Conservation (phyloP, 2,888 invertebrate species). For the Drosophila kanekoi region DNA sequence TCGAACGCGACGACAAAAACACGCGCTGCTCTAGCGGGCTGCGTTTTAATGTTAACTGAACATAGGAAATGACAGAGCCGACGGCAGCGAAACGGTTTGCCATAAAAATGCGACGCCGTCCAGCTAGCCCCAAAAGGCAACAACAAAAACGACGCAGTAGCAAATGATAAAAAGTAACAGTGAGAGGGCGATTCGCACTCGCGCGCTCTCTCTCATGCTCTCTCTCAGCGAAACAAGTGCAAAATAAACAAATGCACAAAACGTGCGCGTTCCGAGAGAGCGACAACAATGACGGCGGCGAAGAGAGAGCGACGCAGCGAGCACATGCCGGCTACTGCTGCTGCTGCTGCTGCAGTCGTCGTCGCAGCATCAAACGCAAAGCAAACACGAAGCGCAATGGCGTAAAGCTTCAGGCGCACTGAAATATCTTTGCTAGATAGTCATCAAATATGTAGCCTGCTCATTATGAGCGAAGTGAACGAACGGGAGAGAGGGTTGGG, state of each 20-base stretch:
- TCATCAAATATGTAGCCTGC: slow-evolving; percentile 39
- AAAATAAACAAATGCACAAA: slow-evolving; percentile 73
- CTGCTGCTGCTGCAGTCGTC: slow-evolving; percentile 18
- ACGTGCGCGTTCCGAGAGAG: slow-evolving; percentile 42
- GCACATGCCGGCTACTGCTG: slow-evolving; percentile 48
- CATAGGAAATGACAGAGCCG: slow-evolving; percentile 50
- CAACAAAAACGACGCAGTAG: slow-evolving; percentile 58
- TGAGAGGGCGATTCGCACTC: slow-evolving; percentile 5
- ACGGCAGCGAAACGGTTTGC: slow-evolving; percentile 50
- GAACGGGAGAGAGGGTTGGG: neutral
- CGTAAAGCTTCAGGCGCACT: slow-evolving; percentile 50
- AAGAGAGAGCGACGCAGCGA: slow-evolving; percentile 11
- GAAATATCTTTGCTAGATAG: slow-evolving; percentile 43
- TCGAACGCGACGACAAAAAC: slow-evolving; percentile 57
- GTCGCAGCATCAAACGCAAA: slow-evolving; percentile 39
- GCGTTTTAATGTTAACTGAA: slow-evolving; percentile 79
- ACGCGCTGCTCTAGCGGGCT: slow-evolving; percentile 66
- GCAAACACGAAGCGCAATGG: slow-evolving; percentile 47
- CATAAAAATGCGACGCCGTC: slow-evolving; percentile 69
- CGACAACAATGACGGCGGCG: slow-evolving; percentile 1
- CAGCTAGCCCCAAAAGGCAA: slow-evolving; percentile 38
- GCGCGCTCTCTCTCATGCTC: slow-evolving; percentile 3
- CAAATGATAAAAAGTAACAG: slow-evolving; percentile 57
- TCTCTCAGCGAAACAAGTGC: slow-evolving; percentile 41
- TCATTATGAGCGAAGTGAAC: slow-evolving; percentile 13